Conservation (phyloP, 2,888 invertebrate species). For the Megaustenia siamemsis region DNA sequence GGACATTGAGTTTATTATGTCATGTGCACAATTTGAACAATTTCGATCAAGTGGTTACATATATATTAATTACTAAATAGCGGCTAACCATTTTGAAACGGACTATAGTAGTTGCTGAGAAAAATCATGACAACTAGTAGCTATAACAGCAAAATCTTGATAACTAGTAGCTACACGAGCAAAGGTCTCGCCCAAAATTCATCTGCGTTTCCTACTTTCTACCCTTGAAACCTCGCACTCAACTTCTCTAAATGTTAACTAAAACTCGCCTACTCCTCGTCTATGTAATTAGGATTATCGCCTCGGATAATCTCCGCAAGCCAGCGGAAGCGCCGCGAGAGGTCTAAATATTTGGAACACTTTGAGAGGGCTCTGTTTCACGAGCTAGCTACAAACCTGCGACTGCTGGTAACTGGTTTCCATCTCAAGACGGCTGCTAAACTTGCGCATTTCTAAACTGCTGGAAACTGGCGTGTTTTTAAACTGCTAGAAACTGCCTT, state of each 20-base stretch:
- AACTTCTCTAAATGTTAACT: neutral
- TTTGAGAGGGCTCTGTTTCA: constrained; percentile 37
- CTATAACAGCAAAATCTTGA: too few species aligned
- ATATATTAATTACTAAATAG: too few species aligned
- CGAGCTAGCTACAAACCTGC: constrained; percentile 7
- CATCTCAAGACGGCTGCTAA: constrained; percentile 2
- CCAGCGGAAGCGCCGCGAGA: constrained; percentile 23
- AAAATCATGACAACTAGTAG: too few species aligned
- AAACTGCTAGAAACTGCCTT: neutral
- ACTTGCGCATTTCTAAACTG: neutral
- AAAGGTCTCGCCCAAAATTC: neutral
- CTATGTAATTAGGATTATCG: constrained; percentile 42
- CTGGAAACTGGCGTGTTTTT: constrained; percentile 23
- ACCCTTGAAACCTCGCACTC: neutral
- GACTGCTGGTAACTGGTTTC: constrained; percentile 14
- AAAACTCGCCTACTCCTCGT: constrained; percentile 1
- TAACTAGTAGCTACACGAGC: too few species aligned
- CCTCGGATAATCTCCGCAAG: constrained; percentile 25
- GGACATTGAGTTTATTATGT: too few species aligned
- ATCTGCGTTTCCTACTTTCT: neutral
- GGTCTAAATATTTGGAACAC: constrained; percentile 49
- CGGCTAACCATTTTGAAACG: too few species aligned
- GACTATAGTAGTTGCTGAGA: too few species aligned
- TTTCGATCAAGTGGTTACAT: too few species aligned
- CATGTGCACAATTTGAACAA: too few species aligned